Evolutionary conservation across 92 coral and sea anemone species (phyloP).

Genomic region (Phenganax subtilis): DNA sequence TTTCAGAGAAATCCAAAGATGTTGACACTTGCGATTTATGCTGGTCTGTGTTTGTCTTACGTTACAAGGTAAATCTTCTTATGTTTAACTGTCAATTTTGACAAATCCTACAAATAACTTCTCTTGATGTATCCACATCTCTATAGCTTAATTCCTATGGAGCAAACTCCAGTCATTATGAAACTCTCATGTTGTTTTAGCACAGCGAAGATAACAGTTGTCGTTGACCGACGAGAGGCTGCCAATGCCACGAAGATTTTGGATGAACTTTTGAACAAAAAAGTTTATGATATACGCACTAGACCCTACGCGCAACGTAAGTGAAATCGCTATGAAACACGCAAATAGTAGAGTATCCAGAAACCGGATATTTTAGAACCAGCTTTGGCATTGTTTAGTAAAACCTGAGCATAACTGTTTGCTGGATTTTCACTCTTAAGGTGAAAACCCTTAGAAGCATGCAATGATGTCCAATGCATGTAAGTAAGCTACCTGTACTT

Average conservation of each 20-base stretch:
- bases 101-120: not conserved
- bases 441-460: too few species aligned
- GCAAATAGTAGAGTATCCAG: not conserved
- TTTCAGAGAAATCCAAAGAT: constrained; percentile 5
- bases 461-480: too few species aligned
- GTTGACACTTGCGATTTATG: not conserved
- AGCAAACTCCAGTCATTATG: not conserved
- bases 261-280: constrained; percentile 46
- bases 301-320: constrained; percentile 72
- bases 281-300: constrained; percentile 62
- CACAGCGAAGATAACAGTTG: constrained; percentile 2
- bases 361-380: not conserved
- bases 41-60: not conserved
- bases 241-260: constrained; percentile 66
- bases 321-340: not conserved
- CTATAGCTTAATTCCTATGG: not conserved
- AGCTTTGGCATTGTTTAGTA: too few species aligned
- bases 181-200: constrained; percentile 1
- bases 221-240: constrained; percentile 80
- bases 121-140: not conserved
- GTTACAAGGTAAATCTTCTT: not conserved
- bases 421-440: not conserved
- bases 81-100: not conserved
- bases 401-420: too few species aligned
- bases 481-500: too few species aligned